A percentile compares a stretch with the other conserved stretches of the same genome.
These are phyloP conservation scores for Aspidiotus rigidus DNA, from an alignment of 2,888 invertebrate species.

Conservation along the genomic window DNA sequence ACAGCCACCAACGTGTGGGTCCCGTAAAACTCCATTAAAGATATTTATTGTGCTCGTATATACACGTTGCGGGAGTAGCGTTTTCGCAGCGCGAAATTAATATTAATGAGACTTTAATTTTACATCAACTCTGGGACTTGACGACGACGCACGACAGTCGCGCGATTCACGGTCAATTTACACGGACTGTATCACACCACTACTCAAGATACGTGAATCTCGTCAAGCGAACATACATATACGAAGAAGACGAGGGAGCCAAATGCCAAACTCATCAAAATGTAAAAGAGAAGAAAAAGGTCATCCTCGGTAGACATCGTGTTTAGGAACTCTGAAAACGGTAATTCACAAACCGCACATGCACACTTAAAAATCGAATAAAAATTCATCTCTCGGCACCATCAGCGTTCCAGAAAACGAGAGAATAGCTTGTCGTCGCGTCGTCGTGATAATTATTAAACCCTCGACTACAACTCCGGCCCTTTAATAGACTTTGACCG, in stretches of 20 bases:
- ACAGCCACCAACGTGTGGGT: too few species aligned
- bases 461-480: too few species aligned
- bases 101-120: background rate
- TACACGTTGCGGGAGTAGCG: background rate
- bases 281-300: background rate
- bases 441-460: too few species aligned
- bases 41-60: background rate
- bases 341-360: too few species aligned
- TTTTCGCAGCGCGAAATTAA: background rate
- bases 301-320: background rate
- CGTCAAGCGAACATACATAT: background rate
- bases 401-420: too few species aligned
- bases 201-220: background rate
- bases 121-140: background rate
- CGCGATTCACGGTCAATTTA: background rate
- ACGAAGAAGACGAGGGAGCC: background rate
- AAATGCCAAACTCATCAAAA: slow-evolving; percentile 4
- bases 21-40: background rate
- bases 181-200: background rate
- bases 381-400: too few species aligned
- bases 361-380: too few species aligned
- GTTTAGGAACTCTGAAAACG: too few species aligned
- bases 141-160: background rate
- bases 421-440: too few species aligned
- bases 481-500: too few species aligned